These are phyloP conservation scores for Elephas maximus DNA, from an alignment of 2,113 vertebrate species.

Conservation along the genomic window DNA sequence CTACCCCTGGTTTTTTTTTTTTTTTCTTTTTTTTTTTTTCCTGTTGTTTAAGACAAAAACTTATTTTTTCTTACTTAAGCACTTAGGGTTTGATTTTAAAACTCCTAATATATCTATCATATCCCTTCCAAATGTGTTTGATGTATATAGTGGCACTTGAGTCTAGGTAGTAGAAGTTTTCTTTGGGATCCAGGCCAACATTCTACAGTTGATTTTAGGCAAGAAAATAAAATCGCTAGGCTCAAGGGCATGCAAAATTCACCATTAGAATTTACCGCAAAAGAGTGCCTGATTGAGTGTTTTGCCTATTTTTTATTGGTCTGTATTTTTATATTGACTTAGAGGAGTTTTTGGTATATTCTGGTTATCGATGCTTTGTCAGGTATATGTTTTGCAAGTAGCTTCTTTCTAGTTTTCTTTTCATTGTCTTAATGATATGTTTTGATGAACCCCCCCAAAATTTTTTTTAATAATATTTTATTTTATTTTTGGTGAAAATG, in stretches of 20 bases:
- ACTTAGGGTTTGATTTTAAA: constrained; percentile 47
- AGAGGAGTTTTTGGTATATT: background rate
- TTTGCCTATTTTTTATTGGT: background rate
- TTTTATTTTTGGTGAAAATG: too few relatives aligned
- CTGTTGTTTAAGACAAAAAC: background rate
- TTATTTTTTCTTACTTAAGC: background rate
- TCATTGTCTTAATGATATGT: background rate
- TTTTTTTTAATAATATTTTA: background rate
- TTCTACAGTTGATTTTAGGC: background rate
- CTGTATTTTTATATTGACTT: constrained; percentile 21
- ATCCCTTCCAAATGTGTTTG: background rate
- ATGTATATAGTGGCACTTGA: background rate
- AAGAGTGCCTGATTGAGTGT: background rate
- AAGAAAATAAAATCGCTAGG: constrained; percentile 33
- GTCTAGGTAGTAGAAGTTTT: background rate
- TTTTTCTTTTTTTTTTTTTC: background rate
- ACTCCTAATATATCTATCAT: background rate
- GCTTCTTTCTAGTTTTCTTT: background rate
- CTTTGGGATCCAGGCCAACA: background rate
- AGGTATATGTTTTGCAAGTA: background rate
- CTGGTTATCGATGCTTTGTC: background rate
- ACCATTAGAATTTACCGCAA: background rate
- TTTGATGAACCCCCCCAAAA: background rate
- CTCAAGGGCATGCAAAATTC: background rate
- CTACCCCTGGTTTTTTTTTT: background rate